These are phyloP conservation scores for Platalea minor DNA, from an alignment of 2,797 vertebrate species.

Conservation along the genomic window DNA sequence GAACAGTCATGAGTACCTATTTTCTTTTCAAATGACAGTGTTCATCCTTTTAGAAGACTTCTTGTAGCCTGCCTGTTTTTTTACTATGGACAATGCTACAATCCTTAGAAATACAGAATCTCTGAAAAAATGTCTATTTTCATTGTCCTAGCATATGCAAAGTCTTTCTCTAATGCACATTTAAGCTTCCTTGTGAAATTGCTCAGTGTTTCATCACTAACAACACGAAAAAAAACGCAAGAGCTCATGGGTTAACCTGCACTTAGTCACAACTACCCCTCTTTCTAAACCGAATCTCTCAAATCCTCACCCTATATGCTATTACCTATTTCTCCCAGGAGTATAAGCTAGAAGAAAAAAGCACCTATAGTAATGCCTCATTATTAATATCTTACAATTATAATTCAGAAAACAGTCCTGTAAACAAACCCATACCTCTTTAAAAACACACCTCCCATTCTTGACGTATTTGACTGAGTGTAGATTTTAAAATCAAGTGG, in stretches of 20 bases:
- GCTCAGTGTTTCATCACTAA: neutral
- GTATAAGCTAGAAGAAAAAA: neutral
- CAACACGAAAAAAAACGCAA: neutral
- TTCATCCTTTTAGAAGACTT: neutral
- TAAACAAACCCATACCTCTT: neutral
- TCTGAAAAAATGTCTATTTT: neutral
- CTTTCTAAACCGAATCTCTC: neutral
- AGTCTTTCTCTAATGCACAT: neutral
- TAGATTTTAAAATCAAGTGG: neutral
- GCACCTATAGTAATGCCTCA: neutral
- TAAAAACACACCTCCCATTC: neutral
- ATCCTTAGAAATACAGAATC: neutral
- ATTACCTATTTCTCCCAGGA: neutral
- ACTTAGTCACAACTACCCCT: neutral
- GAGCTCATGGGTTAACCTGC: neutral
- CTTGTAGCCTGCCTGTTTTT: neutral
- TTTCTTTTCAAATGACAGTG: slow-evolving; percentile 12
- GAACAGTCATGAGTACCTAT: neutral
- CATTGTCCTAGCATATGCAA: neutral
- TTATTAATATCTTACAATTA: neutral
- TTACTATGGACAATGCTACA: neutral
- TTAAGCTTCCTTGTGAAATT: neutral
- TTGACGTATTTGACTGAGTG: neutral
- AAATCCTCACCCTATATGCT: neutral
- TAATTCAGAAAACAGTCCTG: neutral